These are phyloP conservation scores for Drosophila neoperkinsi DNA, from an alignment of 2,888 invertebrate genomes.

Conservation along the genomic window DNA sequence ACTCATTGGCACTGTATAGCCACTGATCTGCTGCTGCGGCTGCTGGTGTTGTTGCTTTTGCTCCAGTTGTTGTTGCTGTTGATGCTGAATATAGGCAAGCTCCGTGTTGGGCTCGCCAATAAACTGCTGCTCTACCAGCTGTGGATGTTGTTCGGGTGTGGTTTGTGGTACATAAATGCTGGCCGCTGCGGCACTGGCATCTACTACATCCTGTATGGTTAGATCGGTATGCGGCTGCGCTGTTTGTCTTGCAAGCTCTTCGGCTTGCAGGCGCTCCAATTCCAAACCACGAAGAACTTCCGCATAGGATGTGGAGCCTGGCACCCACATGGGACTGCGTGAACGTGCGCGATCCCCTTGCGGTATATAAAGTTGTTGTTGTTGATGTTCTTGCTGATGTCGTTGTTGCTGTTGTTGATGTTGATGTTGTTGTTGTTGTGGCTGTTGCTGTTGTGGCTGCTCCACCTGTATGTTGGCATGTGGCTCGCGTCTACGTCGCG, in stretches of 20 bases:
- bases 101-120: slow-evolving; percentile 33
- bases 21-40: slow-evolving; percentile 13
- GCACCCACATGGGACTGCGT: slow-evolving; percentile 90
- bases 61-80: slow-evolving; percentile 30
- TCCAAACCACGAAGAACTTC: slow-evolving; percentile 90
- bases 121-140: slow-evolving; percentile 33
- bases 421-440: slow-evolving; percentile 36
- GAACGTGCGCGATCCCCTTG: slow-evolving; percentile 86
- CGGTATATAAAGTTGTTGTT: slow-evolving; percentile 67
- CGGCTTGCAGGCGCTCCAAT: slow-evolving; percentile 73
- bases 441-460: slow-evolving; percentile 1
- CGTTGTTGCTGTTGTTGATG: slow-evolving; percentile 33
- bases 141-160: slow-evolving; percentile 33
- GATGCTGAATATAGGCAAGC: slow-evolving; percentile 35
- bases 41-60: slow-evolving; percentile 23
- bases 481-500: slow-evolving; percentile 70
- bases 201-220: slow-evolving; percentile 73
- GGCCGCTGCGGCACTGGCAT: slow-evolving; percentile 55
- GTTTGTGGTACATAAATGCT: slow-evolving; percentile 46
- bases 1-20: slow-evolving; percentile 76
- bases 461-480: slow-evolving; percentile 20
- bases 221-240: slow-evolving; percentile 50
- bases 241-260: slow-evolving; percentile 62
- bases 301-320: slow-evolving; percentile 91
- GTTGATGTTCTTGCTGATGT: slow-evolving; percentile 25